A percentile compares a stretch with the other conserved stretches of the same genome.
phyloP scores from a whole-genome alignment of 2,113 vertebrate species.

The Fregetta grallaria region DNA sequence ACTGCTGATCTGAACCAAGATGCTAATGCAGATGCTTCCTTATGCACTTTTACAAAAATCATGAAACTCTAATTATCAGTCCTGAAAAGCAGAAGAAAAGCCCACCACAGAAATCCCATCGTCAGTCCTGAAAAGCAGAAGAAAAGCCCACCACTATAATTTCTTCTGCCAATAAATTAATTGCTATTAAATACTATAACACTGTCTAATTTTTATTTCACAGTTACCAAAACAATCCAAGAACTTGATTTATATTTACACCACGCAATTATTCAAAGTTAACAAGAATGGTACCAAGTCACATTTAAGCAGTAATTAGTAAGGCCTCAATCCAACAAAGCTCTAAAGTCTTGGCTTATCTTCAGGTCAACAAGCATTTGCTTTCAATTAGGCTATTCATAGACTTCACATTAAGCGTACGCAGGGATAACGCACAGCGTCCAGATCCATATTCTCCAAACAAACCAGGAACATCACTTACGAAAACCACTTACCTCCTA shows the following conservation, averaged over 20 bases:
- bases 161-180: constrained; percentile 12
- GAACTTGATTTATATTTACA: not conserved
- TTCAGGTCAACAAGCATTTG: not conserved
- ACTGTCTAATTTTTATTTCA: not conserved
- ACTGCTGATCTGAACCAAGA: not conserved
- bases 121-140: not conserved
- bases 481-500: not conserved
- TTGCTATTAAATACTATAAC: not conserved
- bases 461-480: not conserved
- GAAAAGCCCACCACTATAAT: not conserved
- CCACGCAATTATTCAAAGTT: not conserved
- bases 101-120: not conserved
- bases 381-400: not conserved
- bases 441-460: not conserved
- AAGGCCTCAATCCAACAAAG: not conserved
- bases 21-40: not conserved
- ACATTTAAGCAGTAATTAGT: not conserved
- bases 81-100: not conserved
- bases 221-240: not conserved
- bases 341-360: not conserved
- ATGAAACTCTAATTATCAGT: not conserved
- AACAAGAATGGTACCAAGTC: not conserved
- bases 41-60: not conserved
- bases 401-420: not conserved
- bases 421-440: not conserved